A percentile compares a stretch with the other conserved stretches of the same genome.
Conservation (phyloP, 2,797 vertebrate species). For the Peromyscus eremicus region DNA sequence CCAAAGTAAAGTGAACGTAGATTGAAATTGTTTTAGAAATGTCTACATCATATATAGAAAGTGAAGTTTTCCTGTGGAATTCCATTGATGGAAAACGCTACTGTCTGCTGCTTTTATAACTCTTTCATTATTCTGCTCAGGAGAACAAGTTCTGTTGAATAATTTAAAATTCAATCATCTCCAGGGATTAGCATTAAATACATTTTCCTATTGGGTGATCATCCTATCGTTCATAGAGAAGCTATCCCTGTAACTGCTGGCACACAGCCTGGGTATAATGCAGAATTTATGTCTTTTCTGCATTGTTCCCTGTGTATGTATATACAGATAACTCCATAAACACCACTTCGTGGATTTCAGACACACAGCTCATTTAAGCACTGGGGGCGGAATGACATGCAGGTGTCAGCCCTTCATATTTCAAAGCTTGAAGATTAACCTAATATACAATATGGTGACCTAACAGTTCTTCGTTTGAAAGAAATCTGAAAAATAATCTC, state of each 20-base stretch:
- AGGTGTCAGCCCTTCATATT: slow-evolving; percentile 85
- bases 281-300: slow-evolving; percentile 65
- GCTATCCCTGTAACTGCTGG: slow-evolving; percentile 55
- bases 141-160: slow-evolving; percentile 42
- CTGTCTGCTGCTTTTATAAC: not conserved
- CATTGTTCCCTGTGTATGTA: slow-evolving; percentile 69
- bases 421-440: slow-evolving; percentile 88
- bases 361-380: slow-evolving; percentile 84
- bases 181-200: not conserved
- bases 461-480: slow-evolving; percentile 88
- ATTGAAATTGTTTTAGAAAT: not conserved
- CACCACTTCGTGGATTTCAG: slow-evolving; percentile 74
- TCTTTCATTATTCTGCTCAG: not conserved
- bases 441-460: slow-evolving; percentile 88
- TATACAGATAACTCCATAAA: slow-evolving; percentile 74
- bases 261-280: slow-evolving; percentile 32
- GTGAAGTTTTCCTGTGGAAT: not conserved
- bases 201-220: not conserved
- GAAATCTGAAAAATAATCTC: slow-evolving; percentile 90
- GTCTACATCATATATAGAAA: not conserved
- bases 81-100: not conserved
- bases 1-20: not conserved
- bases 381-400: slow-evolving; percentile 82
- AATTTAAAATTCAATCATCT: slow-evolving; percentile 40
- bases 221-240: not conserved